A percentile compares a stretch with the other conserved stretches of the same genome.
Evolutionary conservation across 2,888 invertebrate genomes (phyloP).

Genomic region (Plebejus melissa): DNA sequence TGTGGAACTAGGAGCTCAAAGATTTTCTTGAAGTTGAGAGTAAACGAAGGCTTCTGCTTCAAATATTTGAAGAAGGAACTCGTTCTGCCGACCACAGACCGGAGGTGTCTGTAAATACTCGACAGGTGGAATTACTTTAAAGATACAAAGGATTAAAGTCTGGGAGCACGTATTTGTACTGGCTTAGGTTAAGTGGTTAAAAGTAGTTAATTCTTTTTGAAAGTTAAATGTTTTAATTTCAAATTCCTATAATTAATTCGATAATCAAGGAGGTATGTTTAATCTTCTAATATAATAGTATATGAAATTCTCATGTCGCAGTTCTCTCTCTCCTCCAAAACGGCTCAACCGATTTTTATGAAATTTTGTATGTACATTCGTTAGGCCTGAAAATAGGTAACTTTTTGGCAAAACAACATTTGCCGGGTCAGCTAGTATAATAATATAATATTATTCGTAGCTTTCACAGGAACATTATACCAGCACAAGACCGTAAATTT

Average conservation of each 20-base stretch:
- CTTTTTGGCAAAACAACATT: no score
- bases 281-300: no score
- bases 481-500: not conserved
- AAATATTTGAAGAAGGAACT: slow-evolving; percentile 25
- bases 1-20: slow-evolving; percentile 12
- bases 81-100: slow-evolving; percentile 17
- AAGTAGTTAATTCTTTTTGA: not conserved
- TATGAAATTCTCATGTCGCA: no score
- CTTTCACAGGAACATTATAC: not conserved
- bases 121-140: slow-evolving; percentile 24
- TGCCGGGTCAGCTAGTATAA: no score
- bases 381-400: no score
- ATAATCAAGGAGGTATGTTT: no score
- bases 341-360: no score
- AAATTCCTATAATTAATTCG: no score
- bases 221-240: not conserved
- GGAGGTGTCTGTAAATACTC: slow-evolving; percentile 21
- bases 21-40: slow-evolving; percentile 24
- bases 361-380: no score
- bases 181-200: not conserved
- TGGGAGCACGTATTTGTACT: not conserved
- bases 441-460: not conserved
- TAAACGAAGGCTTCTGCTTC: slow-evolving; percentile 11
- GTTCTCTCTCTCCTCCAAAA: no score
- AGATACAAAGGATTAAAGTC: not conserved